phyloP scores from a whole-genome alignment of 2,113 vertebrate genomes.

The Melospiza georgiana region DNA sequence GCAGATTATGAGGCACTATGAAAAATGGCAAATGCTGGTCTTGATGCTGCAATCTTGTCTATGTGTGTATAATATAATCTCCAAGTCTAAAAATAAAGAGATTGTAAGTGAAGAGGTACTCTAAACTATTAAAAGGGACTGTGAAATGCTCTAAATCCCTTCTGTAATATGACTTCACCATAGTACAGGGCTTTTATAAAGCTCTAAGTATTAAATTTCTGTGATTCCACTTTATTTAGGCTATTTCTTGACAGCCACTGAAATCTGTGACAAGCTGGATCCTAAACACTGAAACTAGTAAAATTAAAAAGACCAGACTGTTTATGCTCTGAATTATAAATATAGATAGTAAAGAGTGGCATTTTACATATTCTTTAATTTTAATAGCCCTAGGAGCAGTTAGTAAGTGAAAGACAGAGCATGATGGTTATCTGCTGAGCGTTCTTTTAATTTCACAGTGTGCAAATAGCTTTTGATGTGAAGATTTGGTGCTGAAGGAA shows the following conservation, averaged over 20 bases:
- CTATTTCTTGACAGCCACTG: not conserved
- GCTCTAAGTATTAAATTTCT: not conserved
- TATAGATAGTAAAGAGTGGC: not conserved
- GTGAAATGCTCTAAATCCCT: not conserved
- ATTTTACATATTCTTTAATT: constrained; percentile 20
- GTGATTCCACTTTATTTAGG: not conserved
- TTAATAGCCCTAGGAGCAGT: not conserved
- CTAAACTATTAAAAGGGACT: not conserved
- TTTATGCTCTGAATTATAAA: constrained; percentile 8
- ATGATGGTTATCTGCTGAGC: not conserved
- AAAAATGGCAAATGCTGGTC: not conserved
- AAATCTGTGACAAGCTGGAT: not conserved
- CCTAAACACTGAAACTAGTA: not conserved
- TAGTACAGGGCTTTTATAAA: not conserved
- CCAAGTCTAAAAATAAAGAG: not conserved
- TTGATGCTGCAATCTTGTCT: not conserved
- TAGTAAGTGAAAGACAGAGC: constrained; percentile 7
- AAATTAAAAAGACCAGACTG: not conserved
- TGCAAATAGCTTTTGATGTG: constrained; percentile 44
- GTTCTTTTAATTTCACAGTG: constrained; percentile 54
- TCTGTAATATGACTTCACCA: not conserved
- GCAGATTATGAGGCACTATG: not conserved
- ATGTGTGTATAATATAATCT: not conserved
- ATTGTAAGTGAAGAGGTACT: not conserved
- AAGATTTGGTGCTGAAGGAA: not conserved